Percentiles rank a stretch among this genome's conserved stretches.
phyloP scores from a whole-genome alignment of 2,888 invertebrate genomes.

The Noctua fimbriata region DNA sequence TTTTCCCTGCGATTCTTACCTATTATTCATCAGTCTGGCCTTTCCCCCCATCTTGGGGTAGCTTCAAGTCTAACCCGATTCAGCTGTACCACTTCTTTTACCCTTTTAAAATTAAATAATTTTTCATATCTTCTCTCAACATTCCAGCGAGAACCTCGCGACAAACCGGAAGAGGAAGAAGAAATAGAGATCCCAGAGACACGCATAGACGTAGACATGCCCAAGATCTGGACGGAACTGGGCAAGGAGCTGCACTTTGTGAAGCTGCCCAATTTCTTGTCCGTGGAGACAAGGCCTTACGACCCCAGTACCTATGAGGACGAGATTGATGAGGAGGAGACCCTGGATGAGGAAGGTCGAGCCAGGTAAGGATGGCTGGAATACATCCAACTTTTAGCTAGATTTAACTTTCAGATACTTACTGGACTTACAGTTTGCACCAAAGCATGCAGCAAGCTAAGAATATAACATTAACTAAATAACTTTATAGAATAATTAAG shows the following conservation, averaged over 20 bases:
- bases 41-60: neutral
- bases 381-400: neutral
- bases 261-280: conserved; percentile 99
- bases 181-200: conserved; percentile 97
- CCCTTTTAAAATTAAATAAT: no score
- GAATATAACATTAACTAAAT: no score
- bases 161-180: conserved; percentile 92
- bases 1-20: no score
- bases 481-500: no score
- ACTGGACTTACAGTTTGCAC: no score
- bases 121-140: neutral
- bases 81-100: neutral
- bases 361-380: conserved; percentile 89
- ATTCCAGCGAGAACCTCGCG: conserved; percentile 81
- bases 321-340: conserved; percentile 99
- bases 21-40: no score
- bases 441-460: no score
- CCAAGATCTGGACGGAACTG: conserved; percentile 97
- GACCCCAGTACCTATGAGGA: conserved; percentile 98
- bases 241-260: conserved; percentile 98
- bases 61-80: neutral
- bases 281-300: conserved; percentile 99
- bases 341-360: conserved; percentile 99
- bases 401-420: no score
- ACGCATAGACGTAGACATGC: conserved; percentile 98